These are phyloP conservation scores for Conus ventricosus DNA, from an alignment of 1,140 invertebrate genomes.

Conservation along the genomic window DNA sequence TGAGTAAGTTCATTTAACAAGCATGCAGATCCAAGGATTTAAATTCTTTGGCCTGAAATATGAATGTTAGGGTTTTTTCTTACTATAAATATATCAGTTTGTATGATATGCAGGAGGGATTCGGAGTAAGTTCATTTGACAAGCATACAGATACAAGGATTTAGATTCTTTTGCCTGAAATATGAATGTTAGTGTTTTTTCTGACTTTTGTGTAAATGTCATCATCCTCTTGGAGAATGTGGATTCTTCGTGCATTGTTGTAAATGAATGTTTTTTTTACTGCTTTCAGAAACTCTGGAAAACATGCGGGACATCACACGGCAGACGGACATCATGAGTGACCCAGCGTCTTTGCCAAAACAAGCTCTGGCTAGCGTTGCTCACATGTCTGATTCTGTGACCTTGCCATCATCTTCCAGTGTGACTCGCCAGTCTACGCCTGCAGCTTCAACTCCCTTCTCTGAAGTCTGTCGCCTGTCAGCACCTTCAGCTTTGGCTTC, in stretches of 20 bases:
- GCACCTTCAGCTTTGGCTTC: neutral
- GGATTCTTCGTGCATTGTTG: too few relatives aligned
- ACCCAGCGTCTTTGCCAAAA: conserved; percentile 16
- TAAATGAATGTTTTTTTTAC: neutral
- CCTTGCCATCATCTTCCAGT: neutral
- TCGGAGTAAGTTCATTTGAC: neutral
- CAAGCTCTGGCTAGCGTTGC: conserved; percentile 14
- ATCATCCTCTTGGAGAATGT: neutral
- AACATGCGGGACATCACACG: conserved; percentile 24
- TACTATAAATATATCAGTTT: too few relatives aligned
- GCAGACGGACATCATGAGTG: neutral
- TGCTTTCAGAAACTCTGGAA: conserved; percentile 35
- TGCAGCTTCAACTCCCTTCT: neutral
- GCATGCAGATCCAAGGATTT: neutral
- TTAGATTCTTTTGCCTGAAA: too few relatives aligned
- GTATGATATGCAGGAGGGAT: neutral
- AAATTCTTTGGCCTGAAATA: too few relatives aligned
- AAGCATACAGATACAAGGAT: neutral
- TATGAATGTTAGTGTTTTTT: neutral
- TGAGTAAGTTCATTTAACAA: neutral
- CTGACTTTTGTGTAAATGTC: neutral
- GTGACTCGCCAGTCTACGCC: neutral
- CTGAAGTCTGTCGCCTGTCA: neutral
- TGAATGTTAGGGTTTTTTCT: neutral
- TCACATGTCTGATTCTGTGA: neutral